A percentile compares a stretch with the other conserved stretches of the same genome.
Evolutionary conservation across 23 tunicate species (phyloP).

Genomic region (Aplidium turbinatum): DNA sequence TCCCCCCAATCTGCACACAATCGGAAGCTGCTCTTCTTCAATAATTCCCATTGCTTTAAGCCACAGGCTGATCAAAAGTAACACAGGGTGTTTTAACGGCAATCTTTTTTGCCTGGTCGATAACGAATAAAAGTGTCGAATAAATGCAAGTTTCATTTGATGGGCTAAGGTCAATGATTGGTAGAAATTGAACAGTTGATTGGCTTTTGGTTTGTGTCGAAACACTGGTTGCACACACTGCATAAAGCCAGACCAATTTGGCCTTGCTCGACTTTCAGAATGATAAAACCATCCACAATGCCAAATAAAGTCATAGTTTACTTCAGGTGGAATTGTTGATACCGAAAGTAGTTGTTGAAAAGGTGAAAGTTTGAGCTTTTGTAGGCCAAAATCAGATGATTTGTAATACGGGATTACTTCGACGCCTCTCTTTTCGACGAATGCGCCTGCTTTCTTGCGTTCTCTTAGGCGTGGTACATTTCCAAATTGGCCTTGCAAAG

Average conservation of each 20-base stretch:
- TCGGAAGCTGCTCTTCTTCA: background rate
- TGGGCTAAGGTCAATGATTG: background rate
- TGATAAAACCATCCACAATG: constrained; percentile 10
- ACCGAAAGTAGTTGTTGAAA: background rate
- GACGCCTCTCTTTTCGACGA: background rate
- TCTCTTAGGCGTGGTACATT: constrained; percentile 13
- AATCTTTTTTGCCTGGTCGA: background rate
- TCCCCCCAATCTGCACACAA: constrained; percentile 2
- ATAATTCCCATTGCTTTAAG: constrained; percentile 2
- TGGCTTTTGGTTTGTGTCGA: too few species aligned
- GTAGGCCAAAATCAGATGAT: background rate
- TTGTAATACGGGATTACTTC: background rate
- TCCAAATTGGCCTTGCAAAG: background rate
- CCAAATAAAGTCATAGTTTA: background rate
- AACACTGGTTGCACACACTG: too few species aligned
- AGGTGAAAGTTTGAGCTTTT: background rate
- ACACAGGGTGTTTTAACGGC: background rate
- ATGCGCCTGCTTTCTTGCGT: background rate
- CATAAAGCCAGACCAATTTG: constrained; percentile 12
- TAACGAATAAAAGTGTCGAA: background rate
- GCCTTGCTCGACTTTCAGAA: background rate
- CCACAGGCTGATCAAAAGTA: constrained; percentile 18
- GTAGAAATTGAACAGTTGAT: too few species aligned
- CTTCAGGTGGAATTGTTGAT: background rate
- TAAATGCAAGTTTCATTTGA: constrained; percentile 7